Conservation (phyloP, 1,140 invertebrate species). For the Triops longicaudatus region DNA sequence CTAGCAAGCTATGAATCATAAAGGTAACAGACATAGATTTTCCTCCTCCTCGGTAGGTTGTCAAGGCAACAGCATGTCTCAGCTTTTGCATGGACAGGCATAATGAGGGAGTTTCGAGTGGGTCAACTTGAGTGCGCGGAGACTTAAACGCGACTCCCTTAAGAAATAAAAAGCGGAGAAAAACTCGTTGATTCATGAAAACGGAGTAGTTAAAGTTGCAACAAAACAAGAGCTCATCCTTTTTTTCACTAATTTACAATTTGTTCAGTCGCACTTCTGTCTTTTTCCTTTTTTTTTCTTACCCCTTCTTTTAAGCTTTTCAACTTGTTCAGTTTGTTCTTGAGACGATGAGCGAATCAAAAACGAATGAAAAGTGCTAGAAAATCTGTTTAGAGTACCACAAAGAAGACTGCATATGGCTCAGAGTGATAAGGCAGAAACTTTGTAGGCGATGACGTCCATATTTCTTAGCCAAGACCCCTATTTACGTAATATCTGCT, state of each 20-base stretch:
- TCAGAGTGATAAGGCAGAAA: constrained; percentile 11
- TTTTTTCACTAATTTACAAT: constrained; percentile 5
- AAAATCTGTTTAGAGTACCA: not conserved
- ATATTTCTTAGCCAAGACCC: not conserved
- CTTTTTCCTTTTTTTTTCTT: not conserved
- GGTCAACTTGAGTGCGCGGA: not conserved
- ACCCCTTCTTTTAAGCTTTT: not conserved
- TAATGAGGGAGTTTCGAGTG: constrained; percentile 4
- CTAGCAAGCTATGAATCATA: not conserved
- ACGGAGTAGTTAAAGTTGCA: not conserved
- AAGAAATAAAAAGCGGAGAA: not conserved
- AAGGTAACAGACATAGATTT: constrained; percentile 4
- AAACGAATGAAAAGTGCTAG: not conserved
- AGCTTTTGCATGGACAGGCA: not conserved
- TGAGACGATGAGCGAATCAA: not conserved
- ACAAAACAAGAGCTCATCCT: not conserved
- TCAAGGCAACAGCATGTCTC: constrained; percentile 6
- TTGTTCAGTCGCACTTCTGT: constrained; percentile 15
- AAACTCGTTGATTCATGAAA: not conserved
- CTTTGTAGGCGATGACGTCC: not conserved
- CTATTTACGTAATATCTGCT: not conserved
- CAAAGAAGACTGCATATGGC: constrained; percentile 3
- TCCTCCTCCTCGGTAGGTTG: not conserved
- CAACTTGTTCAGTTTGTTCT: not conserved
- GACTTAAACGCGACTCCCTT: not conserved